A percentile compares a stretch with the other conserved stretches of the same genome.
phyloP scores from a whole-genome alignment of 2,797 vertebrate species.

The Vultur gryphus region DNA sequence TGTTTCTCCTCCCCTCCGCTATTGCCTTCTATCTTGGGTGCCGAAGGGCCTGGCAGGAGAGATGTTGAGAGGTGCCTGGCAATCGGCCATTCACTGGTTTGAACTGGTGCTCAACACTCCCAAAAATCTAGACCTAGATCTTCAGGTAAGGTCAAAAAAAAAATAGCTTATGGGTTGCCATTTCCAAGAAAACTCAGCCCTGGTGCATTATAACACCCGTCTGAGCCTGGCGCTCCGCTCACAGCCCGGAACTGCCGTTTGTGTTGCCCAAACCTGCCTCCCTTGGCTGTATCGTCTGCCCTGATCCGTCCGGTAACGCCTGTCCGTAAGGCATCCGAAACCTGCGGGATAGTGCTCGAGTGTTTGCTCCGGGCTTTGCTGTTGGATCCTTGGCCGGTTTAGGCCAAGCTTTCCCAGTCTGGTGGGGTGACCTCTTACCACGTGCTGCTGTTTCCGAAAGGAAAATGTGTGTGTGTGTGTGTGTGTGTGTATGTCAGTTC shows the following conservation, averaged over 20 bases:
- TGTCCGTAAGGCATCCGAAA: fast-evolving
- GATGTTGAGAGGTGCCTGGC: too few relatives aligned
- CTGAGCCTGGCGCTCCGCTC: fast-evolving
- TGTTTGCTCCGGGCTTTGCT: background rate
- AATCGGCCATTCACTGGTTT: background rate
- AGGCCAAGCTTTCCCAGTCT: background rate
- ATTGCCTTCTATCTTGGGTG: background rate
- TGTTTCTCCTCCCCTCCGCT: background rate
- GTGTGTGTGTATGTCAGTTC: background rate
- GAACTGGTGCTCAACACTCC: background rate
- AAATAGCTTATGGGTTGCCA: background rate
- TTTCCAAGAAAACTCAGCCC: background rate
- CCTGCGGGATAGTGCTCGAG: fast-evolving
- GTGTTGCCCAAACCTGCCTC: background rate
- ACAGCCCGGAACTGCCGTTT: background rate
- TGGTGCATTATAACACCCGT: fast-evolving
- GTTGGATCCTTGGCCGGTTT: background rate
- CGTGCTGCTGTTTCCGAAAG: background rate
- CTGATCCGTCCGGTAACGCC: fast-evolving
- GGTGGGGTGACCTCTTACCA: background rate
- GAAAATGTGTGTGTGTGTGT: background rate
- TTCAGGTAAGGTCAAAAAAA: background rate
- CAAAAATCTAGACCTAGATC: background rate
- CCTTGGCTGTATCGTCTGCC: fast-evolving
- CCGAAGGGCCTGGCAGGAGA: background rate